These are phyloP conservation scores for Toxonevra muliebris DNA, from an alignment of 2,888 invertebrate species.

Conservation along the genomic window DNA sequence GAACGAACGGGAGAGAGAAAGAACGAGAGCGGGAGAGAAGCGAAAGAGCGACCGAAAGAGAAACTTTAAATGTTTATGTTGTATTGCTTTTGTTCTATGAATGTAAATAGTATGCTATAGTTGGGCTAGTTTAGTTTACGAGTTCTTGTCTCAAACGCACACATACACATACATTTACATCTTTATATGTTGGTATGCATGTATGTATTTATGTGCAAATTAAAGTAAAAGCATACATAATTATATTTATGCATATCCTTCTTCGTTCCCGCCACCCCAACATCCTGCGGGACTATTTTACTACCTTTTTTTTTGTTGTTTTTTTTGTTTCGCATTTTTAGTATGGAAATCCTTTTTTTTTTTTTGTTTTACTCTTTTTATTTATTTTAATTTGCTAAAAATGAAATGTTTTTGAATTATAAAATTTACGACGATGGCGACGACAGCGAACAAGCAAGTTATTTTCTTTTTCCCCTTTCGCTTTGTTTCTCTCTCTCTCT, in stretches of 20 bases:
- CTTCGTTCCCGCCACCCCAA: not conserved
- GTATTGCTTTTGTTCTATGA: too few species aligned
- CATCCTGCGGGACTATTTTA: not conserved
- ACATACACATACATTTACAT: slow-evolving; percentile 24
- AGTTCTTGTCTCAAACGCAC: not conserved
- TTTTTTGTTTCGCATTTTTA: not conserved
- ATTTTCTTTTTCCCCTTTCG: too few species aligned
- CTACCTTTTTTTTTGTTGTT: not conserved
- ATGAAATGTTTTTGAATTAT: slow-evolving; percentile 15
- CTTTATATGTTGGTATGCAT: not conserved
- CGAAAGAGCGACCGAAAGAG: too few species aligned
- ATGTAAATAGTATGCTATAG: not conserved
- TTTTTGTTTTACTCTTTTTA: not conserved
- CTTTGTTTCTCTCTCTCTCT: too few species aligned
- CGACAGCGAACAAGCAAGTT: too few species aligned
- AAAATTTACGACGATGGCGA: not conserved
- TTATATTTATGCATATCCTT: too few species aligned
- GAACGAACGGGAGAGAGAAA: not conserved
- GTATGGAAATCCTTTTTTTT: not conserved
- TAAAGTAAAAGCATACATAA: not conserved
- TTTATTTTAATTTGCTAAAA: slow-evolving; percentile 25
- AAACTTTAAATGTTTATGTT: too few species aligned
- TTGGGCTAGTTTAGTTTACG: not conserved
- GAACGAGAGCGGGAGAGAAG: too few species aligned
- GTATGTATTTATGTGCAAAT: not conserved